Percentiles rank a stretch among this genome's conserved stretches.
These are phyloP conservation scores for Flexamia atlantica DNA, from an alignment of 2,888 invertebrate genomes.

Conservation along the genomic window DNA sequence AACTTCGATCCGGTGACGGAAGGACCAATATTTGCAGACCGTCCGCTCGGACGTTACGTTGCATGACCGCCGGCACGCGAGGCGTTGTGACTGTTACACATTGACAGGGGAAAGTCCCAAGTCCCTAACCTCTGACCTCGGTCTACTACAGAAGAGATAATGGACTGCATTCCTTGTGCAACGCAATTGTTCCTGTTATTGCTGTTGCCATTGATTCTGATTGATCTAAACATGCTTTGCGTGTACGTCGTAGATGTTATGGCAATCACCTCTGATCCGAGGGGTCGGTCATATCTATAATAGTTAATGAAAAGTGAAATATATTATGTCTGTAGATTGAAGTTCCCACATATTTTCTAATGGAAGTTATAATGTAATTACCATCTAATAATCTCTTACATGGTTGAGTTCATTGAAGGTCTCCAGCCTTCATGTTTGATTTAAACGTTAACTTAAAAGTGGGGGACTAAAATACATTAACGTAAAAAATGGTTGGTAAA, in stretches of 20 bases:
- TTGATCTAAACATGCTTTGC: not conserved
- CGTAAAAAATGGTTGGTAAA: no score
- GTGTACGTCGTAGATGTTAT: not conserved
- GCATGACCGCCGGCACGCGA: conserved; percentile 1
- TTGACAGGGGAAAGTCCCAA: conserved; percentile 10
- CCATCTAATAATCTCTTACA: no score
- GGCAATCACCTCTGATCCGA: no score
- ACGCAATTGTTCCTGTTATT: conserved; percentile 26
- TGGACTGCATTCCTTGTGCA: conserved; percentile 26
- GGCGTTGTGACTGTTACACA: not conserved
- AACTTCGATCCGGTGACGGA: not conserved
- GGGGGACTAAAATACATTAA: no score
- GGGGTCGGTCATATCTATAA: no score
- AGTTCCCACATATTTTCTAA: no score
- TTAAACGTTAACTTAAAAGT: no score
- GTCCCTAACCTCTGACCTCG: conserved; percentile 37
- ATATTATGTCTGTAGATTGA: no score
- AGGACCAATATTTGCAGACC: not conserved
- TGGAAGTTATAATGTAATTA: no score
- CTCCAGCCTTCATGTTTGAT: no score
- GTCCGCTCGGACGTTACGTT: not conserved
- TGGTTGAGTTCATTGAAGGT: no score
- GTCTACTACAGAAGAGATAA: not conserved
- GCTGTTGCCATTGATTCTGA: not conserved
- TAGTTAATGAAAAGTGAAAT: no score